These are phyloP conservation scores for Drosophila gaucha DNA, from an alignment of 2,888 invertebrate species.

Conservation along the genomic window DNA sequence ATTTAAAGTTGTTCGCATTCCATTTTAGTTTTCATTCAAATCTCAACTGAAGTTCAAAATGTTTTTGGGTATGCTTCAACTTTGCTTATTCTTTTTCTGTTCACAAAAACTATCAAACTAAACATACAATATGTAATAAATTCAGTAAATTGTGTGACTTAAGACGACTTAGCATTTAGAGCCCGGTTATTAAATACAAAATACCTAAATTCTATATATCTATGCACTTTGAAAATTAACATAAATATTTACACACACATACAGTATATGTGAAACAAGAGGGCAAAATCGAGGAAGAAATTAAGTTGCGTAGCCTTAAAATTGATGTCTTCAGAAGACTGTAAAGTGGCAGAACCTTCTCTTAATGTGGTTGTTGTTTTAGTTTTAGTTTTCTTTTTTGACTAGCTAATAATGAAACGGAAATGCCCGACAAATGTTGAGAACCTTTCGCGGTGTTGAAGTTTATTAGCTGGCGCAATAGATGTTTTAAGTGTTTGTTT, in stretches of 20 bases:
- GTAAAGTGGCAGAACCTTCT: slow-evolving; percentile 76
- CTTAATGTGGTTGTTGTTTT: slow-evolving; percentile 14
- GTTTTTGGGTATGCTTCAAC: slow-evolving; percentile 23
- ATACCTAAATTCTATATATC: slow-evolving; percentile 48
- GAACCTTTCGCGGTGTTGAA: slow-evolving; percentile 44
- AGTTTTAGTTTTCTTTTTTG: not conserved
- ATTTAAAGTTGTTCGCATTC: slow-evolving; percentile 19
- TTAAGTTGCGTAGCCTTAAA: slow-evolving; percentile 49
- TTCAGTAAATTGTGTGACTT: slow-evolving; percentile 67
- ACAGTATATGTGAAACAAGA: slow-evolving; percentile 29
- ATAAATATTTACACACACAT: slow-evolving; percentile 69
- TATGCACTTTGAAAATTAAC: slow-evolving; percentile 56
- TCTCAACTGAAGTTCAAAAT: slow-evolving; percentile 41
- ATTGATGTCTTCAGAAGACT: slow-evolving; percentile 75
- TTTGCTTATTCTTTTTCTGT: not conserved
- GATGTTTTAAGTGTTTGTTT: too few species aligned
- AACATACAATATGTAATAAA: slow-evolving; percentile 74
- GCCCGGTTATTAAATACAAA: slow-evolving; percentile 60
- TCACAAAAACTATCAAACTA: slow-evolving; percentile 58
- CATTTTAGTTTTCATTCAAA: not conserved
- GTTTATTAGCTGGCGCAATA: slow-evolving; percentile 39
- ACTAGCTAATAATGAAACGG: slow-evolving; percentile 36
- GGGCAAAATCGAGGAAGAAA: slow-evolving; percentile 27
- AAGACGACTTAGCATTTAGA: slow-evolving; percentile 61
- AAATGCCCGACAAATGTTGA: slow-evolving; percentile 44